Evolutionary conservation across 2,113 vertebrate species (phyloP), one percentile per base, ranked within the genome.

Genomic region (Verasper variegatus): DNA sequence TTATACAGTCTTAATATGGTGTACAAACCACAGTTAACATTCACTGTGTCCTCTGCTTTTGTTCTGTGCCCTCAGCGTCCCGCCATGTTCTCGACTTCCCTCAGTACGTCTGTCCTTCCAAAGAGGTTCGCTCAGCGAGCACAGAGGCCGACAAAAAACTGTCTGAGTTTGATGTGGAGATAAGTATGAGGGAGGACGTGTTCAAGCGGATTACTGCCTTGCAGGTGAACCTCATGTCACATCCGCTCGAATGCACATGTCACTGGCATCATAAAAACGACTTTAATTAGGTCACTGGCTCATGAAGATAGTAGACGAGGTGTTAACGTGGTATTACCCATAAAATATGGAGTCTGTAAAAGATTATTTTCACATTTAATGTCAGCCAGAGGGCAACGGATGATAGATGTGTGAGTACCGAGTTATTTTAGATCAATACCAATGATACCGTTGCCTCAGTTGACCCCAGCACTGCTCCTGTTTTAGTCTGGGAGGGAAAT

Each of bases 141-240:
- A 97, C 97, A 0, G 95, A 97, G 83, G 97, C 97, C 5, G 97
- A 98, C 91, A 98, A 98, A 89, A 95, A 84, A 3, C 96, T 99
- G 82, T 97, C 97, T 3, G 94, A 95, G 82, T 98, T 99, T 54
- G 97, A 99, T 68, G 96, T 99, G 80, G 97, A 98, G 91, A 95
- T 97, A 87, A 96, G 95, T 81, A 98, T 98, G 97, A 95, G 96
- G 92, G 94, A 93, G 78, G 97, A 99, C 15, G 93, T 99, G 51
- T 99, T 98, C 90, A 89, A 92, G 86, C 95, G 94, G 85, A 91
- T 98, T 65, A 89, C 94, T 74, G 94, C 93, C 72, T 90, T 99
- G 80, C 95, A 98, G 95, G 97, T 98, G 94, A 84, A 5, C n/a
- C 8, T 12, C 15, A 1, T 17, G 40, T 61, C 27, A n/a, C 26